Evolutionary conservation across 2,888 invertebrate genomes (phyloP), one percentile per base, ranked within the genome.

Genomic region (Cataglyphis cursor): DNA sequence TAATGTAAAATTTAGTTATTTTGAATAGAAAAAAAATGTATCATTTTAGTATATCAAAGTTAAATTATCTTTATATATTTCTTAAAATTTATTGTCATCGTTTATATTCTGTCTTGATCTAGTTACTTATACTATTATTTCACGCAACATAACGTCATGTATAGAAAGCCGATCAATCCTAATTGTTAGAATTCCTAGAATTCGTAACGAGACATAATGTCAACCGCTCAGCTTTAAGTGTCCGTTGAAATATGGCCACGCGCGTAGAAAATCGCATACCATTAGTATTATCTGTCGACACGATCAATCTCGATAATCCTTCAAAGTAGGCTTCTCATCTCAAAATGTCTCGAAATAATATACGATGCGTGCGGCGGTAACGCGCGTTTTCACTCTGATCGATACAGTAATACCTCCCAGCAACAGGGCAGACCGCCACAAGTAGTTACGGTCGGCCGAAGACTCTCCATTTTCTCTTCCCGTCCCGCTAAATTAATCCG

Each of bases 381-480:
- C 89, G 92, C 91, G 90, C 90, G 91, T 88, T 88, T 89, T 83
- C 89, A 87, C 85, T 80, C 72, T 92, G 91, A 93, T 93, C 93
- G 93, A 93, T 93, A 93, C 91, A 92, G 93, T 93, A 92, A 92
- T 93, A 92, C 92, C 93, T 93, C 92, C 90, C 92, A 93, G 93
- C 93, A 93, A 93, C 93, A 93, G 93, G 93, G 92, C 91, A 72
- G 78, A 89, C 85, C 85, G 87, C 89, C 82, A 89, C 91, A 90
- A 90, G 89, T 88, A 89, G 90, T 90, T 88, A 90, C 85, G 86
- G 89, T 84, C 86, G 78, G 80, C 84, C 82, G 84, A 86, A 81
- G 84, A 75, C 74, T 75, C 85, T 83, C 89, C 84, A 85, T 88
- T 81, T 12, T 12, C 41, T 41, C 88, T 85, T 87, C 68, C 75